Conservation (phyloP, 2,797 vertebrate genomes). For the Periophthalmus magnuspinnatus region DNA sequence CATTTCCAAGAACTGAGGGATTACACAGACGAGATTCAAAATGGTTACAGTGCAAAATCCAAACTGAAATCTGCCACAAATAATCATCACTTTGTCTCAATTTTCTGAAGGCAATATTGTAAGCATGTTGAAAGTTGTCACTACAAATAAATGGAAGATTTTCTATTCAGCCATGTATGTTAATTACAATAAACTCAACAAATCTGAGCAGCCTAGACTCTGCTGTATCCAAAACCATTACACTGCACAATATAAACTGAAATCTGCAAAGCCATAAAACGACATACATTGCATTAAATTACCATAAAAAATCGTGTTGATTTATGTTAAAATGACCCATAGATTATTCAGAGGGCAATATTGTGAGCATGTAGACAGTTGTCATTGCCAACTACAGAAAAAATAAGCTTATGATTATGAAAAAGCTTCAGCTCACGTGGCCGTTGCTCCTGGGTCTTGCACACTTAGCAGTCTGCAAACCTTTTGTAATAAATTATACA, state of each 20-base stretch:
- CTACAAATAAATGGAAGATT: too few relatives aligned
- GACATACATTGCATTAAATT: neutral
- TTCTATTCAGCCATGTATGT: constrained; percentile 49
- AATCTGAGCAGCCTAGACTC: constrained; percentile 61
- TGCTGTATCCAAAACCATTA: constrained; percentile 43
- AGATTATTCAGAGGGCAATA: neutral
- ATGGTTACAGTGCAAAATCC: too few relatives aligned
- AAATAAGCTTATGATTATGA: constrained; percentile 23
- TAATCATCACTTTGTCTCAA: too few relatives aligned
- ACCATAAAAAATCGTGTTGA: neutral
- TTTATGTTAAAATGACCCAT: neutral
- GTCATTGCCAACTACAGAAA: constrained; percentile 8
- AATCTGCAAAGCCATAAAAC: constrained; percentile 19
- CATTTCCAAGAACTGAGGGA: too few relatives aligned
- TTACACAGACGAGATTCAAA: too few relatives aligned
- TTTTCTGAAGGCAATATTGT: too few relatives aligned
- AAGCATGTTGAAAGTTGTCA: too few relatives aligned
- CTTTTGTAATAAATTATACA: constrained; percentile 69
- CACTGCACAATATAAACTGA: constrained; percentile 31
- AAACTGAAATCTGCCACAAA: too few relatives aligned
- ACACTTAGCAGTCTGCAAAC: constrained; percentile 48
- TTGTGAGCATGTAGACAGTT: neutral
- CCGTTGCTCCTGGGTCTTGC: constrained; percentile 29
- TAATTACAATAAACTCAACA: constrained; percentile 70
- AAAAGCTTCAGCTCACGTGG: constrained; percentile 32